Conservation (phyloP, 2,113 vertebrate species). For the Indri indri region DNA sequence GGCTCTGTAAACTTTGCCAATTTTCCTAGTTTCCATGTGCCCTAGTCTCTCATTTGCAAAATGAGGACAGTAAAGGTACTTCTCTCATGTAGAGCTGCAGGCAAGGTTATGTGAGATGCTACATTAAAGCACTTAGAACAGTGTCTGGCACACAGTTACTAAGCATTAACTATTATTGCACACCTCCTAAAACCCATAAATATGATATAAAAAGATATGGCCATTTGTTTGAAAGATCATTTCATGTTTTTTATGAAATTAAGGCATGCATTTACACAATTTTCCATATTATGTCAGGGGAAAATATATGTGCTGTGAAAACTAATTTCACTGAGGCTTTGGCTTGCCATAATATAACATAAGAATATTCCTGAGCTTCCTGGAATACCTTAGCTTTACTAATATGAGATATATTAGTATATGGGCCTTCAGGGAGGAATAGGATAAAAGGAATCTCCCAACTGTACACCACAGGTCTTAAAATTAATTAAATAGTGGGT, state of each 20-base stretch:
- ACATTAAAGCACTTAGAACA: neutral
- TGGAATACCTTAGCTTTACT: conserved; percentile 73
- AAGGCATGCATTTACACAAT: neutral
- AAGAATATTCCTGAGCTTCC: conserved; percentile 48
- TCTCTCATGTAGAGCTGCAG: neutral
- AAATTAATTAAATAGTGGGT: conserved; percentile 74
- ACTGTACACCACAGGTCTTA: conserved; percentile 65
- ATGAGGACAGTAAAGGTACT: neutral
- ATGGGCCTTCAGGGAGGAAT: conserved; percentile 30
- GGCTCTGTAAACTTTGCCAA: neutral
- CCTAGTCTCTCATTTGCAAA: neutral
- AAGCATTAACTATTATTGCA: neutral
- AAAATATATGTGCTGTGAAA: conserved; percentile 47
- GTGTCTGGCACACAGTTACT: neutral
- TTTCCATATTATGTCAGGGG: neutral
- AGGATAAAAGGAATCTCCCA: conserved; percentile 60
- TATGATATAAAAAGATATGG: neutral
- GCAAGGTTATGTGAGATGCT: neutral
- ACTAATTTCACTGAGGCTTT: conserved; percentile 46
- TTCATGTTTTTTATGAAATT: neutral
- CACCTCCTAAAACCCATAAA: neutral
- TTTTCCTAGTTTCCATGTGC: neutral
- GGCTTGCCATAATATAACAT: conserved; percentile 42
- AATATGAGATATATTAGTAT: conserved; percentile 50
- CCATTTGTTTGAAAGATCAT: neutral